Evolutionary conservation across 2,797 vertebrate genomes (phyloP).

Genomic region (Ptychobarbus kaznakovi): DNA sequence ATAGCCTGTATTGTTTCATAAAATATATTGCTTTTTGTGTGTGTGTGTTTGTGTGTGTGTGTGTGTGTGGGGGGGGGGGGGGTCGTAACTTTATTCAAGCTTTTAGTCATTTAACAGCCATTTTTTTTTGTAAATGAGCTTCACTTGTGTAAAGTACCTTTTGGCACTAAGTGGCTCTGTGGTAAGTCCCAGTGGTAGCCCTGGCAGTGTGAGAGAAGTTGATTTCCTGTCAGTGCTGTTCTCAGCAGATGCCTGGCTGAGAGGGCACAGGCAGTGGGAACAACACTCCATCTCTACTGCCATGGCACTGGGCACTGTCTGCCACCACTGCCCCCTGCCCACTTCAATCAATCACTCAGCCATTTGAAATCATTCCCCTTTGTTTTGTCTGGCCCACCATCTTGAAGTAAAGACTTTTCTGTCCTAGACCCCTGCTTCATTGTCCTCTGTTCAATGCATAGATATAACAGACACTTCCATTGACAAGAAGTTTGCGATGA

Average conservation of each 20-base stretch:
- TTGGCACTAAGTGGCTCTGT: slow-evolving; percentile 30
- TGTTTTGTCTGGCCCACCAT: slow-evolving; percentile 6
- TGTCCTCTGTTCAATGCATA: slow-evolving; percentile 7
- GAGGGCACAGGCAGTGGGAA: slow-evolving; percentile 33
- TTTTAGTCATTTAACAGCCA: not conserved
- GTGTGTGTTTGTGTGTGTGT: too few species aligned
- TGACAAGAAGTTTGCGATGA: not conserved
- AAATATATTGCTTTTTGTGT: not conserved
- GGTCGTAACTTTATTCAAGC: not conserved
- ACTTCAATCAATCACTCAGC: slow-evolving; percentile 50
- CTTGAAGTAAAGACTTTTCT: slow-evolving; percentile 25
- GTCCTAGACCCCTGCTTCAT: slow-evolving; percentile 27
- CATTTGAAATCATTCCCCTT: slow-evolving; percentile 39
- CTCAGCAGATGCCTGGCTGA: slow-evolving; percentile 43
- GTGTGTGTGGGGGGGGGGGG: too few species aligned
- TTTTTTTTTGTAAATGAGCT: slow-evolving; percentile 24
- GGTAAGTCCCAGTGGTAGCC: slow-evolving; percentile 7
- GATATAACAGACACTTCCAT: not conserved
- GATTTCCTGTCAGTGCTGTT: slow-evolving; percentile 47
- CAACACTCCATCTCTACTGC: slow-evolving; percentile 31
- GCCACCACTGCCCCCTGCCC: slow-evolving; percentile 38
- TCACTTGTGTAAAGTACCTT: slow-evolving; percentile 16
- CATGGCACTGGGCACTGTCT: slow-evolving; percentile 41
- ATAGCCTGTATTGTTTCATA: not conserved
- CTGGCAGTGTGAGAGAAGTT: slow-evolving; percentile 34